Evolutionary conservation across 1,140 invertebrate species (phyloP), one percentile per base, ranked within the genome.

Genomic region (Bombus ignitus): DNA sequence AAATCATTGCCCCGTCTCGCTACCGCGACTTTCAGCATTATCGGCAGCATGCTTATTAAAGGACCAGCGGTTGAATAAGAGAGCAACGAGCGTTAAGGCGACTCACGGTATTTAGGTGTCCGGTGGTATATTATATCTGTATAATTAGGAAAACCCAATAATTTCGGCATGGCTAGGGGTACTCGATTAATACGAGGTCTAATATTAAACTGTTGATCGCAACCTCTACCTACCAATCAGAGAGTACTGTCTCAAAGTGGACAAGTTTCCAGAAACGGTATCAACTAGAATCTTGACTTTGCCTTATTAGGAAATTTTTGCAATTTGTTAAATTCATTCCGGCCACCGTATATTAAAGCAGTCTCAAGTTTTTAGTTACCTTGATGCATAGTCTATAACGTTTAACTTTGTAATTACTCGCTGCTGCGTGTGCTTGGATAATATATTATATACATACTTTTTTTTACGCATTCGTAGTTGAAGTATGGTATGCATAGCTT

Each of bases 1-100:
- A 83, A 83, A 83, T 83, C 74, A 35, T 42, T 15, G 47, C 5
- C 0, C 32, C 28, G 35, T 77, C 35, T 39, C 28, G 35, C 65
- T 57, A 57, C 74, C 47, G 62, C n/a, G 65, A 53, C 37, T 78
- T 78, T 57, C 18, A 83, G 8, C 35, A 28, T 70, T 47, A 78
- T 68, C 74, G 74, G 65, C 81, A 83, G 47, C 65, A 42, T 37
- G 22, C n/a, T 77, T 83, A 78, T 83, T 83, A 83, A 18, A 70
- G 47, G 47, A 32, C 12, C 32, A 37, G 9, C 2, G 3, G n/a
- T 68, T 28, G 32, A 68, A 57, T 47, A 83, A 83, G 42, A 77
- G 44, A 68, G 62, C 32, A 53, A 77, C 12, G 81, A 42, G 47
- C 39, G 62, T 47, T 32, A 78, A 76, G n/a, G 15, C 22, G 73